phyloP scores from a whole-genome alignment of 2,797 vertebrate species.

The Alauda arvensis region DNA sequence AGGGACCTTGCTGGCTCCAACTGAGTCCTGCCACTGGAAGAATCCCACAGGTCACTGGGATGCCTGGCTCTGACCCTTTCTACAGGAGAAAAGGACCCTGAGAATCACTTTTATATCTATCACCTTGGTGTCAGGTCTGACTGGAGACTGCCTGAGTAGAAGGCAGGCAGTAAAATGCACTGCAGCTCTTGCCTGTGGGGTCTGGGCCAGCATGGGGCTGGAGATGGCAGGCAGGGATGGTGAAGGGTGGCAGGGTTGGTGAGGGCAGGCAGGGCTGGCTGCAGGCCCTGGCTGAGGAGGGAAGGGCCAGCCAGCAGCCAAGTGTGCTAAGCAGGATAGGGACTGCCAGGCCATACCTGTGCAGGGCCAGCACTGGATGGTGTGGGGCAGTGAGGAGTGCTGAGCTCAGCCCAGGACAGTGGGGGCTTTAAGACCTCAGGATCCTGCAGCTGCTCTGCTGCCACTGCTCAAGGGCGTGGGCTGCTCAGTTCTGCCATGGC shows the following conservation, averaged over 20 bases:
- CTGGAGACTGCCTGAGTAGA: neutral
- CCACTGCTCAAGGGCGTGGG: neutral
- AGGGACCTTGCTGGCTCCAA: neutral
- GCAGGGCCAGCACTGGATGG: neutral
- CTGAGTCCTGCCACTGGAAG: neutral
- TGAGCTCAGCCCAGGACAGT: neutral
- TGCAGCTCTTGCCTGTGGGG: neutral
- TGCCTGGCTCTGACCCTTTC: neutral
- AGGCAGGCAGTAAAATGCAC: too few species aligned
- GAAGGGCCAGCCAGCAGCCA: neutral
- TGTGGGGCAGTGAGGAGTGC: neutral
- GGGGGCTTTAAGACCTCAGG: neutral
- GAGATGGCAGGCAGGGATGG: neutral
- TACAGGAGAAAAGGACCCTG: neutral
- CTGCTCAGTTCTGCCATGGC: neutral
- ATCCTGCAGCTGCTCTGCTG: neutral
- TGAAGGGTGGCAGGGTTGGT: neutral
- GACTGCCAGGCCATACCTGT: accelerated
- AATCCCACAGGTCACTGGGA: neutral
- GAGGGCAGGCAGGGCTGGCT: neutral
- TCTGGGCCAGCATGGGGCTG: neutral
- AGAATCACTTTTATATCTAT: neutral
- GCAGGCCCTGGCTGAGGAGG: neutral
- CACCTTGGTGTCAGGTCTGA: neutral
- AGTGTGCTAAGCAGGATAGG: neutral